These are phyloP conservation scores for Amblyornis subalaris DNA, from an alignment of 2,113 vertebrate species.

Conservation along the genomic window DNA sequence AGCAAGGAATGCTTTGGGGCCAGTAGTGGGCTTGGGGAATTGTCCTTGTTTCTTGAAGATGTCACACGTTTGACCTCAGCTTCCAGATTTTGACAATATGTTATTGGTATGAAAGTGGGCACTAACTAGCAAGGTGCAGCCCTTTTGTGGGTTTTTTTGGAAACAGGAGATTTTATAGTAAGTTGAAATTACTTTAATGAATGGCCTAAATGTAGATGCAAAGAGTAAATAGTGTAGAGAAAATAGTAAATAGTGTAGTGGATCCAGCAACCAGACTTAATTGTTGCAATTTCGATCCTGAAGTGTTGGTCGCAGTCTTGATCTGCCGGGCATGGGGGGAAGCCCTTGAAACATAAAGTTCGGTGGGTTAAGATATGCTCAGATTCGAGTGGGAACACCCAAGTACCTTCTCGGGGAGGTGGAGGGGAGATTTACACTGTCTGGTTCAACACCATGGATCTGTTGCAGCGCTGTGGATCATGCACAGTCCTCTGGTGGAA, in stretches of 20 bases:
- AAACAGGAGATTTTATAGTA: not conserved
- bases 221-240: not conserved
- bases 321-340: not conserved
- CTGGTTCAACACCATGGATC: not conserved
- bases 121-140: not conserved
- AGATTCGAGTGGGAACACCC: not conserved
- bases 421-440: rapidly evolving
- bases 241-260: not conserved
- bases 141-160: not conserved
- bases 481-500: not conserved
- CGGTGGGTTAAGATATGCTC: not conserved
- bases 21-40: not conserved
- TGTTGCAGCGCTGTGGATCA: not conserved
- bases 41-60: not conserved
- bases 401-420: not conserved
- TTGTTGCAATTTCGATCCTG: not conserved
- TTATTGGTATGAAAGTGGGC: not conserved
- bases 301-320: not conserved
- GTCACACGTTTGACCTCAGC: not conserved
- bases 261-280: not conserved
- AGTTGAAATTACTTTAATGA: not conserved
- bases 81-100: not conserved
- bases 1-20: not conserved
- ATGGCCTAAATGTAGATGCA: not conserved
- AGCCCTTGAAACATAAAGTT: not conserved